These are phyloP conservation scores for Dipodomys ordii DNA, from an alignment of 2,113 vertebrate species.

Conservation along the genomic window DNA sequence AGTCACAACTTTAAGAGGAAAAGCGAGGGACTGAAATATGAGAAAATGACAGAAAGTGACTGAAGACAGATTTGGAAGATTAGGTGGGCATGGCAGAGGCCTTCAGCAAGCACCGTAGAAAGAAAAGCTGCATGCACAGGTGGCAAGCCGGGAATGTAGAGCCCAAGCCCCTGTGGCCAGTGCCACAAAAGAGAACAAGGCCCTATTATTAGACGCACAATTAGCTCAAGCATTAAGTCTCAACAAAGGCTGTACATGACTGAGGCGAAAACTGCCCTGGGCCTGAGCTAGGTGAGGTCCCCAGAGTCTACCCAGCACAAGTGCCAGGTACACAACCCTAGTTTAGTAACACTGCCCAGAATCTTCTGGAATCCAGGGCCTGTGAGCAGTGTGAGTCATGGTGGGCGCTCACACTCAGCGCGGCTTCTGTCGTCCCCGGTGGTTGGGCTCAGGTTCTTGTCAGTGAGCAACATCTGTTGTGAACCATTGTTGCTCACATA, in stretches of 20 bases:
- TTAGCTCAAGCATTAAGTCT: background rate
- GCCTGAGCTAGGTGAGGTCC: too few species aligned
- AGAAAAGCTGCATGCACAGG: background rate
- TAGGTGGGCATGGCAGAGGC: background rate
- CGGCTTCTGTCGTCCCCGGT: background rate
- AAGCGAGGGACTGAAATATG: background rate
- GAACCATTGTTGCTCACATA: too few species aligned
- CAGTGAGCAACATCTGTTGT: too few species aligned
- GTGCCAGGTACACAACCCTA: background rate
- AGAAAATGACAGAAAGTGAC: background rate
- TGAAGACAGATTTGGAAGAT: background rate
- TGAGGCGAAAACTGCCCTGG: too few species aligned
- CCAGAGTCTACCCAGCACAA: too few species aligned
- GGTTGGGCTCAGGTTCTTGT: background rate
- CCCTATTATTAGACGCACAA: background rate
- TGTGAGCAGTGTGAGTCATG: too few species aligned
- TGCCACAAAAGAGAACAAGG: background rate
- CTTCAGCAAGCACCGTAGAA: background rate
- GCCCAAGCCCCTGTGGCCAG: too few species aligned
- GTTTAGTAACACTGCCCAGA: too few species aligned
- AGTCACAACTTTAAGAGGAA: background rate
- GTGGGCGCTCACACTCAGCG: too few species aligned
- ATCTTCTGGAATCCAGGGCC: too few species aligned
- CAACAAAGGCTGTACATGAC: background rate
- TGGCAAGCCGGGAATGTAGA: too few species aligned